phyloP scores from a whole-genome alignment of 2,113 vertebrate species.

The Hyperoodon ampullatus region DNA sequence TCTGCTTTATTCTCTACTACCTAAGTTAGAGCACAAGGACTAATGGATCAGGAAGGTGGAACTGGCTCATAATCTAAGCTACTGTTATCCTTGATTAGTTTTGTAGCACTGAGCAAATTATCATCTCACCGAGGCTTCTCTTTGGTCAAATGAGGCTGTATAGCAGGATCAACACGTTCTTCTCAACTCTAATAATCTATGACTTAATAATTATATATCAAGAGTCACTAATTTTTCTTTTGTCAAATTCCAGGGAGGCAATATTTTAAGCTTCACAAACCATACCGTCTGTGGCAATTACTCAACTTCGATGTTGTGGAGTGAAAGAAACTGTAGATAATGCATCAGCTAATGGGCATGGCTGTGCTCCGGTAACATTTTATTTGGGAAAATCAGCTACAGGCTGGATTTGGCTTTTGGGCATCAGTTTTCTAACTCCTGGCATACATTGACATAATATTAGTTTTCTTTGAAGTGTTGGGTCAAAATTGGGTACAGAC shows the following conservation, averaged over 20 bases:
- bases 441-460: background rate
- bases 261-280: background rate
- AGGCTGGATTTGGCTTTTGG: background rate
- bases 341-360: background rate
- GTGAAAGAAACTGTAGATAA: background rate
- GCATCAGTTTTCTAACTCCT: background rate
- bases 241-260: background rate
- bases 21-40: background rate
- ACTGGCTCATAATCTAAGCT: background rate
- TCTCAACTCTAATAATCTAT: background rate
- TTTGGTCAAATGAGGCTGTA: background rate
- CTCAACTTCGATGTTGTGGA: background rate
- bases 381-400: background rate
- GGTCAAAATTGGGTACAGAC: background rate
- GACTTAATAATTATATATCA: background rate
- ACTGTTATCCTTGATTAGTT: background rate
- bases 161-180: background rate
- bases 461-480: background rate
- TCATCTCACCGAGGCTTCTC: background rate
- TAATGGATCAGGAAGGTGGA: background rate
- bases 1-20: background rate
- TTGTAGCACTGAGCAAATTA: background rate
- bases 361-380: background rate
- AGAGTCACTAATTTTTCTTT: background rate
- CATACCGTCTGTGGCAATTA: background rate